Percentiles rank a stretch among this genome's conserved stretches.
Conservation (phyloP, 2,113 vertebrate genomes). For the Ctenodactylus gundi region DNA sequence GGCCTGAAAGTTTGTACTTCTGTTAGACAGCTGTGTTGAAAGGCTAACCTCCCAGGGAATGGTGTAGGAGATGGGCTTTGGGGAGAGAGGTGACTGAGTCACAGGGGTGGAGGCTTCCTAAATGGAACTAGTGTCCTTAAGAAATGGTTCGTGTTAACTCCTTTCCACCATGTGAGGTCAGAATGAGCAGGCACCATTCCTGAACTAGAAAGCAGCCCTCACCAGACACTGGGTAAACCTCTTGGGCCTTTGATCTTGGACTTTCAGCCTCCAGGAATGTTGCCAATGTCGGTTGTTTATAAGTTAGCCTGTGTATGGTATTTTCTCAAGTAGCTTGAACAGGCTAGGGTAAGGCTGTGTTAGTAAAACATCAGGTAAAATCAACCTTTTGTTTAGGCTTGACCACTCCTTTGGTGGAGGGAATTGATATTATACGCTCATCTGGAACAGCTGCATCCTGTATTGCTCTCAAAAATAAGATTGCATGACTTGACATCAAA, state of each 20-base stretch:
- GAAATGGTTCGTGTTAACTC: background rate
- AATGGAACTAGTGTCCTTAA: background rate
- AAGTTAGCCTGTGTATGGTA: accelerated
- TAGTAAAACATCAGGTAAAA: no score
- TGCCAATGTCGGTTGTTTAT: no score
- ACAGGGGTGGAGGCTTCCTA: accelerated
- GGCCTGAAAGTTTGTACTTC: background rate
- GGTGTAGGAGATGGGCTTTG: background rate
- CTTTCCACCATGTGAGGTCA: accelerated
- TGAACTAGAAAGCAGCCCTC: accelerated
- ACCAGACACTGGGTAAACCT: no score
- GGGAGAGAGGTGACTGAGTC: background rate
- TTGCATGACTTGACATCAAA: background rate
- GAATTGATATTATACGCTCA: background rate
- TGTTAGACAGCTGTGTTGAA: background rate
- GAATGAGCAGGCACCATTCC: accelerated
- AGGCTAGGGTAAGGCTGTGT: background rate
- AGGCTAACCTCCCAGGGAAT: background rate
- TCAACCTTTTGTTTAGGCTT: no score
- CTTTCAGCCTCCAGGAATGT: background rate
- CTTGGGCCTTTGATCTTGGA: background rate
- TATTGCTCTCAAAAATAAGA: background rate
- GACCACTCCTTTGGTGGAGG: accelerated
- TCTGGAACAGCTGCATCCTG: accelerated
- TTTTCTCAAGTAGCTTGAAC: background rate